Percentiles rank a stretch among this genome's conserved stretches.
phyloP scores from a whole-genome alignment of 2,113 vertebrate species.

The Taxidea taxus region DNA sequence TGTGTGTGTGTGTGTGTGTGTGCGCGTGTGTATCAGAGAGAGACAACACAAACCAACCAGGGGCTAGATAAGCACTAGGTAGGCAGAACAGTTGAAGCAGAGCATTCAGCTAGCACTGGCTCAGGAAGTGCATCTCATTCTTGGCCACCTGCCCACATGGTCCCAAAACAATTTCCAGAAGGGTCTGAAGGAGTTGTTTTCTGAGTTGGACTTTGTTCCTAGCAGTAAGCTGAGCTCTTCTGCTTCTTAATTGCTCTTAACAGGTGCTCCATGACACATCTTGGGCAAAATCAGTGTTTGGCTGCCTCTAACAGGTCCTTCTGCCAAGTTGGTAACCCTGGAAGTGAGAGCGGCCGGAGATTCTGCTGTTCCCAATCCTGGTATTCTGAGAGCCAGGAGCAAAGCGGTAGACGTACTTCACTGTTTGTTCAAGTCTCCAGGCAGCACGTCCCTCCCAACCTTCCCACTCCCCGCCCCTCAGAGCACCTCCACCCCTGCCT shows the following conservation, averaged over 20 bases:
- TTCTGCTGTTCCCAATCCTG: background rate
- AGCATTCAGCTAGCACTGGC: background rate
- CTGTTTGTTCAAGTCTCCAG: constrained; percentile 18
- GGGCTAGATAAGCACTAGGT: background rate
- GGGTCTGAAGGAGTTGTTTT: constrained; percentile 20
- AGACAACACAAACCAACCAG: background rate
- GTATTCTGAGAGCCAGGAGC: constrained; percentile 16
- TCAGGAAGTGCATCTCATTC: constrained; percentile 23
- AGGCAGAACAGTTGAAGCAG: background rate
- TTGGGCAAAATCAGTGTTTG: constrained; percentile 36
- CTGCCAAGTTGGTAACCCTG: constrained; percentile 29
- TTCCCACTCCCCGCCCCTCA: background rate
- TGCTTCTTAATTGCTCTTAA: constrained; percentile 39
- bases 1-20: background rate
- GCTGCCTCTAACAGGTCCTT: constrained; percentile 31
- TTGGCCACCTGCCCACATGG: background rate
- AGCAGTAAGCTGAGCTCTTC: constrained; percentile 14
- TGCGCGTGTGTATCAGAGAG: too few species aligned
- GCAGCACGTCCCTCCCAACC: background rate
- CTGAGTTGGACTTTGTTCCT: constrained; percentile 44
- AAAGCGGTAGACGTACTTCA: constrained; percentile 1
- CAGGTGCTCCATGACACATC: constrained; percentile 35
- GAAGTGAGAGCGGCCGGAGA: background rate
- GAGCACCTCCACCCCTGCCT: background rate
- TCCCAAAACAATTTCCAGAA: constrained; percentile 50